phyloP scores from a whole-genome alignment of 92 coral and sea anemone genomes.

The Meandrina meandrites region DNA sequence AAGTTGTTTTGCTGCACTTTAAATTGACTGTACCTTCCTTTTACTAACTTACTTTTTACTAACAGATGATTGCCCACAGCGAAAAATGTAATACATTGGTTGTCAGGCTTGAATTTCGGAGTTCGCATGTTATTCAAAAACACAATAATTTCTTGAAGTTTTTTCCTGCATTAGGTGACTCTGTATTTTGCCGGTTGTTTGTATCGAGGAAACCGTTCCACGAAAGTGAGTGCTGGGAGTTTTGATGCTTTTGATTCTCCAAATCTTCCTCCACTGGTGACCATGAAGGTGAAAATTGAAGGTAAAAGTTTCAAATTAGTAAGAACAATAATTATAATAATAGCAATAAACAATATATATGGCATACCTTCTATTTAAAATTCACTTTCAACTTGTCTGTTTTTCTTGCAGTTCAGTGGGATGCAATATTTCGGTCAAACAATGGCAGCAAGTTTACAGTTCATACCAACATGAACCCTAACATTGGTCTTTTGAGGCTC shows the following conservation, averaged over 20 bases:
- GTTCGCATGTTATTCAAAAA: too few species aligned
- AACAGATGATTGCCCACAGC: too few species aligned
- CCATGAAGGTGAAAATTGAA: conserved; percentile 95
- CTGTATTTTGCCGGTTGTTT: conserved; percentile 83
- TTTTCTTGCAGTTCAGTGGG: conserved; percentile 83
- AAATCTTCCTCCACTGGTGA: conserved; percentile 89
- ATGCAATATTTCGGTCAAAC: conserved; percentile 93
- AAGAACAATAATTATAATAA: too few species aligned
- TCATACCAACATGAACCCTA: conserved; percentile 85
- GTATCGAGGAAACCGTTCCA: conserved; percentile 94
- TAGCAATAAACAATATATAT: too few species aligned
- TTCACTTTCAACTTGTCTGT: not conserved
- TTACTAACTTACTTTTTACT: too few species aligned
- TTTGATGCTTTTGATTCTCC: conserved; percentile 97
- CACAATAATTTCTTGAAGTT: not conserved
- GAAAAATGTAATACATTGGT: too few species aligned
- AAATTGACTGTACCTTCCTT: too few species aligned
- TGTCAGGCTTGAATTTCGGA: too few species aligned
- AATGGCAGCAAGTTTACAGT: conserved; percentile 71
- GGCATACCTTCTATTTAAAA: not conserved
- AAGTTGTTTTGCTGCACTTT: not conserved
- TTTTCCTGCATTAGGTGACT: conserved; percentile 61
- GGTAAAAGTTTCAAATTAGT: conserved; percentile 49
- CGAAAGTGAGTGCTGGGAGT: conserved; percentile 95
- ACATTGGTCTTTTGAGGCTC: conserved; percentile 87